Conservation (phyloP, 2,888 invertebrate species). For the Cryptophagus acutangulus region DNA sequence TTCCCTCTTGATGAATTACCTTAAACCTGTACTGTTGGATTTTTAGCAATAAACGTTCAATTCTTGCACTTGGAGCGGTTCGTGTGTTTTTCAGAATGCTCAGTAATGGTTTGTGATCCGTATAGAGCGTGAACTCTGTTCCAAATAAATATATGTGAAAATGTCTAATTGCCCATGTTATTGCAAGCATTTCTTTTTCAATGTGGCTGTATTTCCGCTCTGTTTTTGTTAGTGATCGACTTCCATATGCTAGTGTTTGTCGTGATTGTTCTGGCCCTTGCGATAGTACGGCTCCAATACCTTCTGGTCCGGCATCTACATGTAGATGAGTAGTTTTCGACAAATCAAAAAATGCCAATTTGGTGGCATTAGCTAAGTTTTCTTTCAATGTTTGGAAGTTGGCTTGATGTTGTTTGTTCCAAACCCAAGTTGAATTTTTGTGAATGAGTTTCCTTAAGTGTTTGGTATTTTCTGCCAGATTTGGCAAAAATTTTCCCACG, state of each 20-base stretch:
- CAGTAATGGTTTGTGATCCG: slow-evolving; percentile 12
- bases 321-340: slow-evolving; percentile 13
- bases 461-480: slow-evolving; percentile 16
- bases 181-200: slow-evolving; percentile 17
- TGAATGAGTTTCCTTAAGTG: slow-evolving; percentile 10
- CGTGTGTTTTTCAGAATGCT: slow-evolving; percentile 12
- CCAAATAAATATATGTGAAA: slow-evolving; percentile 20
- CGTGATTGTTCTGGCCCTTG: slow-evolving; percentile 7
- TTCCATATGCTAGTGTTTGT: slow-evolving; percentile 16
- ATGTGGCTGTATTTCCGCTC: slow-evolving; percentile 18
- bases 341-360: slow-evolving; percentile 12
- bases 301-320: slow-evolving; percentile 18
- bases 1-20: slow-evolving; percentile 17
- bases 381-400: slow-evolving; percentile 10
- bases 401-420: slow-evolving; percentile 7
- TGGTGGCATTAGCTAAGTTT: slow-evolving; percentile 9
- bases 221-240: slow-evolving; percentile 11
- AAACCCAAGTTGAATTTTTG: slow-evolving; percentile 4
- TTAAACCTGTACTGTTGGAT: slow-evolving; percentile 18
- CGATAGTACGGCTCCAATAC: slow-evolving; percentile 16
- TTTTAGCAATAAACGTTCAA: slow-evolving; percentile 16
- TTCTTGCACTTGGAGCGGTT: slow-evolving; percentile 15
- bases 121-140: slow-evolving; percentile 9
- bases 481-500: slow-evolving; percentile 18
- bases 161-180: slow-evolving; percentile 18